Percentiles rank a stretch among this genome's conserved stretches.
Conservation (phyloP, 2,113 vertebrate species). For the Perca fluviatilis region DNA sequence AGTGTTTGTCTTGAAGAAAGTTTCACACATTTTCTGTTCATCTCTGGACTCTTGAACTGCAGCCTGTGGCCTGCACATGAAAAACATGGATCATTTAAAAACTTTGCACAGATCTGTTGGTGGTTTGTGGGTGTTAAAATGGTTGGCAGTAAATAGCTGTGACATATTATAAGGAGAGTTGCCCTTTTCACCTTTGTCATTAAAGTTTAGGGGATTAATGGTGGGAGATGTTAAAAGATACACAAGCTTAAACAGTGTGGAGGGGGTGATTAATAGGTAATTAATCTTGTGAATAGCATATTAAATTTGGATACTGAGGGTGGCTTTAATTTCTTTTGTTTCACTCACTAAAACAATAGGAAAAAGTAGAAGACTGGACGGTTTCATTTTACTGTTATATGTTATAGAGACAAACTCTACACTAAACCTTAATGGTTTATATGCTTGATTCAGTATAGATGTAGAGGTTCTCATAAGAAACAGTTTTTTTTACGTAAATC, state of each 20-base stretch:
- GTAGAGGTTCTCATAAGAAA: neutral
- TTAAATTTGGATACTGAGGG: conserved; percentile 10
- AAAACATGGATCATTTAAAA: conserved; percentile 12
- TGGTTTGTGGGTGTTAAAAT: conserved; percentile 25
- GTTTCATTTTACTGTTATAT: conserved; percentile 4
- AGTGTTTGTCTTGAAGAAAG: conserved; percentile 14
- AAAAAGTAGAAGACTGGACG: neutral
- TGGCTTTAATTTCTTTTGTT: conserved; percentile 50
- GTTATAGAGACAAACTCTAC: neutral
- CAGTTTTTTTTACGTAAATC: conserved; percentile 10
- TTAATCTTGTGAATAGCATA: conserved; percentile 34
- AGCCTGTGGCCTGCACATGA: neutral
- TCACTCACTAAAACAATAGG: conserved; percentile 25
- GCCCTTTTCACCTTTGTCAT: conserved; percentile 37
- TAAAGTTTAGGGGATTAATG: conserved; percentile 27
- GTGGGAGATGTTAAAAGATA: conserved; percentile 28
- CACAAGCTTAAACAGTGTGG: neutral
- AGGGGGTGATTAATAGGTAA: conserved; percentile 35
- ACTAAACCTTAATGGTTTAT: neutral
- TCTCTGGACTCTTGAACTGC: conserved; percentile 28
- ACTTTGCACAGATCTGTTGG: neutral
- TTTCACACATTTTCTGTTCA: conserved; percentile 42
- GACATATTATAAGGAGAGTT: conserved; percentile 3
- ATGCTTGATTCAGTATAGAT: neutral
- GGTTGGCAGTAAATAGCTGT: conserved; percentile 21